Percentiles rank a stretch among this genome's conserved stretches.
Evolutionary conservation across 2,888 invertebrate species (phyloP).

Genomic region (Chaetogeoica ovagalla): DNA sequence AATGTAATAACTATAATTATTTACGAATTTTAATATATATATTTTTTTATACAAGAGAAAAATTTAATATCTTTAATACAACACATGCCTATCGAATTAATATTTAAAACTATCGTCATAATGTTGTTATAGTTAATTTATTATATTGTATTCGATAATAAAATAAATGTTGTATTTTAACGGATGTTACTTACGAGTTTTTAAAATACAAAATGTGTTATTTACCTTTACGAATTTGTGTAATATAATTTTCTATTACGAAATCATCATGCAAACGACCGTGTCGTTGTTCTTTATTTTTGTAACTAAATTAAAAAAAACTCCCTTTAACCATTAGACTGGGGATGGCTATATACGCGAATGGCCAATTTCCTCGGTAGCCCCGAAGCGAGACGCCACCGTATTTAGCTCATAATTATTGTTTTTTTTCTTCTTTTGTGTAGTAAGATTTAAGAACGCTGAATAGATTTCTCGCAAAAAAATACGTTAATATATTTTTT

Average conservation of each 20-base stretch:
- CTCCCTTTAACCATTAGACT: conserved; percentile 32
- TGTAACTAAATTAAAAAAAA: conserved; percentile 48
- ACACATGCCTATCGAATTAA: too few species aligned
- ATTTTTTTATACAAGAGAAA: too few species aligned
- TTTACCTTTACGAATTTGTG: neutral
- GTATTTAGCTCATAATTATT: conserved; percentile 22
- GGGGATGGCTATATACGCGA: conserved; percentile 1
- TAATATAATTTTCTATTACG: neutral
- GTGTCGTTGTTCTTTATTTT: conserved; percentile 25
- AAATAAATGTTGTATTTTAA: neutral
- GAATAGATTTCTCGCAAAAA: neutral
- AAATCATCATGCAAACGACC: conserved; percentile 47
- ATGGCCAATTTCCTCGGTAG: neutral
- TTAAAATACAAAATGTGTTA: too few species aligned
- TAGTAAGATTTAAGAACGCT: neutral
- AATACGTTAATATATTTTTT: conserved; percentile 18
- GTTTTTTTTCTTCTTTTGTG: conserved; percentile 2
- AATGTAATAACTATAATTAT: too few species aligned
- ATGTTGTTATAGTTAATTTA: neutral
- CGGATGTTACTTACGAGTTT: too few species aligned
- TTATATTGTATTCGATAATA: neutral
- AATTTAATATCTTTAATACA: too few species aligned
- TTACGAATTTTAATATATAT: too few species aligned
- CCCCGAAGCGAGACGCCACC: conserved; percentile 1
- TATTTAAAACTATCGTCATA: too few species aligned